Evolutionary conservation across 2,888 invertebrate species (phyloP).

Genomic region (Drosophila yooni): DNA sequence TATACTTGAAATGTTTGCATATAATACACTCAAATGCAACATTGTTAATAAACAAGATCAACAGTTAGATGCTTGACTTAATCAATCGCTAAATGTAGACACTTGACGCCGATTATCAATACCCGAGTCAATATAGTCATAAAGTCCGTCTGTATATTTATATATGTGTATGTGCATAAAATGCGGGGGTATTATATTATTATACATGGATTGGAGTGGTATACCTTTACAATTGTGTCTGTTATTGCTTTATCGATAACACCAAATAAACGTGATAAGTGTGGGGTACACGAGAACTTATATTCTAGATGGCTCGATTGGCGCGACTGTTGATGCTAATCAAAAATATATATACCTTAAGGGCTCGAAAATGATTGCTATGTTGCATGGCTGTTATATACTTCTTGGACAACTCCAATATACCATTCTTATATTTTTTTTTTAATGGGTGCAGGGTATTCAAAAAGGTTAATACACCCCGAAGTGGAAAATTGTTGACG

Average conservation of each 20-base stretch:
- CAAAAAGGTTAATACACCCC: not conserved
- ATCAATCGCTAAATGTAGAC: not conserved
- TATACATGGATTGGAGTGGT: not conserved
- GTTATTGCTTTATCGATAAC: not conserved
- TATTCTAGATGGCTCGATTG: not conserved
- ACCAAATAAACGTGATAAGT: not conserved
- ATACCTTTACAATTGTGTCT: not conserved
- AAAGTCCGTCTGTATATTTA: not conserved
- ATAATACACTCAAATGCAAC: not conserved
- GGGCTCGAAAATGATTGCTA: not conserved
- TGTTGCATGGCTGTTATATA: not conserved
- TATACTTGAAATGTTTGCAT: not conserved
- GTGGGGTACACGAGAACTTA: not conserved
- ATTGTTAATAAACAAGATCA: not conserved
- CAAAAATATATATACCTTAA: not conserved
- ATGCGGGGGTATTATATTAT: not conserved
- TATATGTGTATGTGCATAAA: not conserved
- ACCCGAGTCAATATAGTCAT: not conserved
- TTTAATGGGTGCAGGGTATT: not conserved
- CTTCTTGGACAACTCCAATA: not conserved
- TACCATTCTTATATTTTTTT: not conserved
- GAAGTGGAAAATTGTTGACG: constrained; percentile 5
- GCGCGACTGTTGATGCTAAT: not conserved
- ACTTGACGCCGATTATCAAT: not conserved
- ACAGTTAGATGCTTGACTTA: not conserved